phyloP scores from a whole-genome alignment of 2,113 vertebrate genomes.

The Mesoclemmys tuberculata region DNA sequence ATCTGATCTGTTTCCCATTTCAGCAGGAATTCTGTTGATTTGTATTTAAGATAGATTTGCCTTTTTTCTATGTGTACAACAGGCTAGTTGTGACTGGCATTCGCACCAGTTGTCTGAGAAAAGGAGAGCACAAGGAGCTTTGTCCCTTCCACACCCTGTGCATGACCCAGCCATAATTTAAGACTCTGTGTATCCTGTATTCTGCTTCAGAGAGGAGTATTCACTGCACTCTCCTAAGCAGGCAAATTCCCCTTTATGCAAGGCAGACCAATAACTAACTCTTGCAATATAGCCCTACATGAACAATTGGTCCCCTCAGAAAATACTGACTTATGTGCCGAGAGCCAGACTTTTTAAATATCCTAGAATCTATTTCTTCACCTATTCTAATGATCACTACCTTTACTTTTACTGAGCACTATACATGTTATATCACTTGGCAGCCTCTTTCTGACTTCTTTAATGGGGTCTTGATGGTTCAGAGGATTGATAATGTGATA shows the following conservation, averaged over 20 bases:
- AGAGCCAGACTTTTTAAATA: neutral
- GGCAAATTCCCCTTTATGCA: neutral
- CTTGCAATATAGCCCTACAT: neutral
- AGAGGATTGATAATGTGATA: neutral
- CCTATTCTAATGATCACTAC: neutral
- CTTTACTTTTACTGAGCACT: neutral
- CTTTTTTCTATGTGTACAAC: neutral
- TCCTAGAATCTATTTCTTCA: neutral
- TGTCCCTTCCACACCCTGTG: neutral
- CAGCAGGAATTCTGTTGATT: slow-evolving; percentile 21
- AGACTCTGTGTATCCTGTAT: neutral
- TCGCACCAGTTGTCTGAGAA: neutral
- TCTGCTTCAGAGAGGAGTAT: neutral
- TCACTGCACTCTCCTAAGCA: neutral
- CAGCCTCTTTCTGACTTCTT: neutral
- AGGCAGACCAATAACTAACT: neutral
- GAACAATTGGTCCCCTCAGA: neutral
- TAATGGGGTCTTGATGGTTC: neutral
- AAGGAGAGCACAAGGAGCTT: neutral
- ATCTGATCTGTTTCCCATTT: slow-evolving; percentile 41
- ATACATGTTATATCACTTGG: neutral
- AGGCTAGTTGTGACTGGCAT: neutral
- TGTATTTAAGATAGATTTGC: neutral
- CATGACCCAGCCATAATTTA: neutral
- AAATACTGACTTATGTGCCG: neutral